Base-by-base conservation (phyloP, 2,797 vertebrate species). In the Melanotaenia pygmaea region DNA sequence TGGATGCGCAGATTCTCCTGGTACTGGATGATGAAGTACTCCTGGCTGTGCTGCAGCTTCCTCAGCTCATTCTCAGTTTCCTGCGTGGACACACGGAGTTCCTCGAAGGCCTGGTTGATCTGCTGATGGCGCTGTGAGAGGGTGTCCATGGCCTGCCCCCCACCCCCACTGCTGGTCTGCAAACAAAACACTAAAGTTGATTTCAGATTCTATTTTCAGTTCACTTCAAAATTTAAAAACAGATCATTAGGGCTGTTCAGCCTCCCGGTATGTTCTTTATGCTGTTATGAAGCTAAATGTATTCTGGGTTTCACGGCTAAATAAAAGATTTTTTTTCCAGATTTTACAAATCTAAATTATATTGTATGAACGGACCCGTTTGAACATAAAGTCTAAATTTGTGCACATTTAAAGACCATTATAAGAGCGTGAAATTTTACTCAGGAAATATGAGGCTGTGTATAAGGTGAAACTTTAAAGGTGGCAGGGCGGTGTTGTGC, bases 1-100 rank as follows among this genome's bases (percentile, higher is more conserved):
- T 98, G 97, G 79, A 98, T 94, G 69, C 96, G 92, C 88, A 98
- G 93, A 87, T 96, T 98, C 89, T 98, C 97, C 88, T 98, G 97
- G 86, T 99, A 99, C 83, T 99, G 97, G 79, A 98, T 99, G 90
- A 99, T 98, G 89, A 99, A 99, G 79, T 97, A 99, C 77, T 99
- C 97, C 80, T 99, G 97, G 0, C 95, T 98, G 91, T 98, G 97
- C 88, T 98, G 97, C 86, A 98, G 93, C 86, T 98, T 98, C 76
- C 96, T 96, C 69, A 99, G 91, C 72, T 98, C 97, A 0, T 93
- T 98, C 85, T 98, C 97, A 0, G 97, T 97, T 79, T 98, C 97
- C 87, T 98, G 97, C 0, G 96, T 98, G 81, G 97, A 94, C 72
- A 96, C 88, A 37, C 86, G 95, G 84, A 69, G 92, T 77, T 95